phyloP scores from a whole-genome alignment of 1,140 invertebrate genomes.

The Chelonus insularis region DNA sequence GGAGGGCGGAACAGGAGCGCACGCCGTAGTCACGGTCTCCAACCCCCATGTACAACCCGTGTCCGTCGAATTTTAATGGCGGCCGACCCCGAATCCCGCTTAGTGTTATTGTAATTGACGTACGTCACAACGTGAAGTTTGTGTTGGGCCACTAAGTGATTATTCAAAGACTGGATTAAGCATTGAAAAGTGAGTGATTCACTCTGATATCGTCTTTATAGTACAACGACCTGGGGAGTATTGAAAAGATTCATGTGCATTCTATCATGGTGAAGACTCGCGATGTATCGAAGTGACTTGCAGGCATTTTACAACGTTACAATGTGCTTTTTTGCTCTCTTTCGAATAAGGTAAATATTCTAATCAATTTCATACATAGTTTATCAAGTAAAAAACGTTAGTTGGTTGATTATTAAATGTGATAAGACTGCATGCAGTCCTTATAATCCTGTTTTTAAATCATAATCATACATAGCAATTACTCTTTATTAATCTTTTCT shows the following conservation, averaged over 20 bases:
- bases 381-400: too few relatives aligned
- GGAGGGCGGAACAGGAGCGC: constrained; percentile 35
- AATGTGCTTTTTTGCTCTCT: constrained; percentile 26
- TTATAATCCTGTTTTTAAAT: too few relatives aligned
- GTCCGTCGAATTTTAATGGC: constrained; percentile 53
- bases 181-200: not conserved
- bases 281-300: constrained; percentile 42
- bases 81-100: constrained; percentile 44
- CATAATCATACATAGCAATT: too few relatives aligned
- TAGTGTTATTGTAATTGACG: constrained; percentile 52
- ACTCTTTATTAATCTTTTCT: too few relatives aligned
- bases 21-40: constrained; percentile 40
- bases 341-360: constrained; percentile 25
- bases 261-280: constrained; percentile 42
- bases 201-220: not conserved
- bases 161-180: too few relatives aligned
- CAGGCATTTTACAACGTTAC: constrained; percentile 31
- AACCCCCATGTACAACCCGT: constrained; percentile 40
- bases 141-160: not conserved
- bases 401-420: too few relatives aligned
- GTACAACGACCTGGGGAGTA: not conserved
- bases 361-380: too few relatives aligned
- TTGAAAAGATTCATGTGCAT: constrained; percentile 11
- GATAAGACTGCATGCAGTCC: too few relatives aligned
- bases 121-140: constrained; percentile 21